These are phyloP conservation scores for Drosophila subsilvestris DNA, from an alignment of 2,888 invertebrate genomes.

Conservation along the genomic window DNA sequence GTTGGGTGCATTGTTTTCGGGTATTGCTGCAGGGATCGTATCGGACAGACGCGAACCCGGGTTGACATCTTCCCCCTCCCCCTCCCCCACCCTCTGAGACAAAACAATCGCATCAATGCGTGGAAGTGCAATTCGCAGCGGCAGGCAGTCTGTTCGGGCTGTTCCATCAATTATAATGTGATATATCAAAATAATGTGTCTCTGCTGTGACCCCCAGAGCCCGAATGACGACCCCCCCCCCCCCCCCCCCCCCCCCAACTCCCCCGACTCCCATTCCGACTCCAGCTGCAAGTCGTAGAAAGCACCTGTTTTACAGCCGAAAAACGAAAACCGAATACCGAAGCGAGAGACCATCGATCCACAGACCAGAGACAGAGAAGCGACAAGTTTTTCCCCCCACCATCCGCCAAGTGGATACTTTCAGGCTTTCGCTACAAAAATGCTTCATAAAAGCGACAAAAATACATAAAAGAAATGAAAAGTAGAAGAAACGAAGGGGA, in stretches of 20 bases:
- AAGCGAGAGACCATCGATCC: slow-evolving; percentile 34
- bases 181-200: slow-evolving; percentile 71
- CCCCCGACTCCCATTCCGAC: slow-evolving; percentile 26
- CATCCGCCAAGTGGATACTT: neutral
- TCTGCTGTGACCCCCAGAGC: slow-evolving; percentile 33
- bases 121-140: slow-evolving; percentile 48
- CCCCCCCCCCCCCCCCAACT: slow-evolving; percentile 34
- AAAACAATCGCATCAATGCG: slow-evolving; percentile 43
- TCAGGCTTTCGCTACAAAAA: slow-evolving; percentile 78
- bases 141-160: slow-evolving; percentile 5
- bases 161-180: slow-evolving; percentile 77
- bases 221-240: slow-evolving; percentile 16
- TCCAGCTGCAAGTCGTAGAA: slow-evolving; percentile 54
- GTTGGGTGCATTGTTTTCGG: slow-evolving; percentile 54
- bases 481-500: slow-evolving; percentile 26
- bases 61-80: slow-evolving; percentile 1
- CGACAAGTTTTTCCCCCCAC: slow-evolving; percentile 69
- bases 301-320: slow-evolving; percentile 69
- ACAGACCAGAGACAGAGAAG: slow-evolving; percentile 49
- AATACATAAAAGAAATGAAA: slow-evolving; percentile 41
- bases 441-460: slow-evolving; percentile 72
- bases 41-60: neutral
- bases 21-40: slow-evolving; percentile 9
- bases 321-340: slow-evolving; percentile 35
- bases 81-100: slow-evolving; percentile 12